Evolutionary conservation across 2,888 invertebrate genomes (phyloP).

Genomic region (Sussaba pulchella): DNA sequence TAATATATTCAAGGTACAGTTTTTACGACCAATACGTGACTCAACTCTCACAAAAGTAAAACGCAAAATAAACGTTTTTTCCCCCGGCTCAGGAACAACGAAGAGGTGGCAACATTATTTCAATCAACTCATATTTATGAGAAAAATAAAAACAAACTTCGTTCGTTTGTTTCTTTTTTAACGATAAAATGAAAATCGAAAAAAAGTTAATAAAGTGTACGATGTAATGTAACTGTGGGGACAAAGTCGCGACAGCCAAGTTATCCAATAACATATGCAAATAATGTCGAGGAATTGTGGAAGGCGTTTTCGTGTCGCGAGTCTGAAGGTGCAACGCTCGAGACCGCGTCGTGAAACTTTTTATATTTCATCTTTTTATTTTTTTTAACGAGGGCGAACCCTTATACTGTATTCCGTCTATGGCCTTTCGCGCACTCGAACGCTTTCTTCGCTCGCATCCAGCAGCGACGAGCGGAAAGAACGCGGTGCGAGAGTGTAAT

Average conservation of each 20-base stretch:
- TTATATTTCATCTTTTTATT: no score
- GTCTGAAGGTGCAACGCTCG: slow-evolving; percentile 12
- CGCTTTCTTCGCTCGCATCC: slow-evolving; percentile 6
- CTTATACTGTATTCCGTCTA: slow-evolving; percentile 37
- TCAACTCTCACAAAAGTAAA: background rate
- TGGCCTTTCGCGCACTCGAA: slow-evolving; percentile 13
- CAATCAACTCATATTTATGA: background rate
- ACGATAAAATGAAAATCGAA: background rate
- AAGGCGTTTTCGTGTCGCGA: slow-evolving; percentile 33
- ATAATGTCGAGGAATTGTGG: slow-evolving; percentile 29
- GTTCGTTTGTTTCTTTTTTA: background rate
- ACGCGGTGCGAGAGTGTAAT: slow-evolving; percentile 27
- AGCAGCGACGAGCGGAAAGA: background rate
- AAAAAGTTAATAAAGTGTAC: slow-evolving; percentile 32
- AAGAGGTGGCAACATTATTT: slow-evolving; percentile 15
- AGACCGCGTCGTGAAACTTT: slow-evolving; percentile 40
- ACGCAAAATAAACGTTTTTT: background rate
- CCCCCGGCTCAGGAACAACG: background rate
- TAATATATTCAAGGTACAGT: background rate
- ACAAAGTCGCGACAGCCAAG: slow-evolving; percentile 16
- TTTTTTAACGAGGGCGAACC: slow-evolving; percentile 43
- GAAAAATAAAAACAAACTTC: background rate
- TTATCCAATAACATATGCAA: slow-evolving; percentile 59
- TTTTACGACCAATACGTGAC: background rate
- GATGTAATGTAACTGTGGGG: slow-evolving; percentile 18